Base-by-base conservation (phyloP, 2,113 vertebrate species). In the Cacatua alba region DNA sequence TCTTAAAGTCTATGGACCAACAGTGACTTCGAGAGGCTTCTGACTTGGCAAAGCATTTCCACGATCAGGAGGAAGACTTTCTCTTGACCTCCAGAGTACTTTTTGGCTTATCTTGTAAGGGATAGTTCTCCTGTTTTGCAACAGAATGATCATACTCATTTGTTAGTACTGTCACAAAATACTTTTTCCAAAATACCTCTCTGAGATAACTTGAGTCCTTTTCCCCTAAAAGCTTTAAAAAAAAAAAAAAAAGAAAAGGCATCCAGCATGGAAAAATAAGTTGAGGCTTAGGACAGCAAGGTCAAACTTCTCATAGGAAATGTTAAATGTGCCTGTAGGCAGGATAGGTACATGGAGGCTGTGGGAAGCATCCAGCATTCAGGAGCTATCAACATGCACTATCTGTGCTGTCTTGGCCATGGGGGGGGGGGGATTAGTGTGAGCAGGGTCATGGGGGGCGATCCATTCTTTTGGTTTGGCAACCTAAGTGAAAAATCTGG, bases 401-500 rank as follows among this genome's bases (percentile, higher is more conserved):
- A 96, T 97, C 95, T 97, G 13, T 89, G 86, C 91, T 95, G 57
- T 59, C 33, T 35, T 9, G 33, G 57, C 33, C 2, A 20, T 57
- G n/a, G 35, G 33, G 20, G 20, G 33, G 19, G 3, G n/a, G 37
- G 48, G n/a, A 91, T 91, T 94, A 74, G 64, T 91, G 77, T 85
- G 84, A 96, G 64, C 83, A 72, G 93, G 94, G 95, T 96, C 94
- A 85, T 46, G 52, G 74, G 92, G 84, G 70, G 95, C 0, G 2
- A 82, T 84, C 86, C 88, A 78, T 95, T 94, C 91, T 94, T 97
- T 89, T 87, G 95, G 93, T 95, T 95, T 97, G 95, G 96, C 95
- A 95, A 94, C 57, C 65, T 87, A 84, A 92, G 74, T 88, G 89
- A 95, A 97, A 96, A 97, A 95, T 96, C 91, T 92, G 96, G 89